Evolutionary conservation across 2,888 invertebrate species (phyloP).

Genomic region (Lamproptera curius): DNA sequence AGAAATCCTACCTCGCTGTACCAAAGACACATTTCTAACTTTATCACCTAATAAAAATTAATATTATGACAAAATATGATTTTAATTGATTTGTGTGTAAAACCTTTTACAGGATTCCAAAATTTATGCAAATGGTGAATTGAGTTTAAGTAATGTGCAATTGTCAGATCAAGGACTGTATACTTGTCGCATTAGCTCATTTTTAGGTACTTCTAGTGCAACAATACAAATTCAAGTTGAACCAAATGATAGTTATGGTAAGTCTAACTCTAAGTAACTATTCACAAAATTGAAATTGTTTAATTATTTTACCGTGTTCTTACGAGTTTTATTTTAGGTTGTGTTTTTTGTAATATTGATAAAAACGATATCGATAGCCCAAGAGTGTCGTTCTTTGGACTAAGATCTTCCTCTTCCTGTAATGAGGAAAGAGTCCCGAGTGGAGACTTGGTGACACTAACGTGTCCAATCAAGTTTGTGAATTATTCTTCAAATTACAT

Average conservation of each 20-base stretch:
- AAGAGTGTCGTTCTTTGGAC: slow-evolving; percentile 34
- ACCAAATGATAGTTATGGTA: too few species aligned
- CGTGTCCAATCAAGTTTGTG: slow-evolving; percentile 36
- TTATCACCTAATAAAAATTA: too few species aligned
- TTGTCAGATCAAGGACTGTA: slow-evolving; percentile 41
- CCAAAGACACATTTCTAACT: neutral
- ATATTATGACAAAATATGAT: neutral
- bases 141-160: slow-evolving; percentile 31
- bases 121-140: slow-evolving; percentile 27
- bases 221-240: slow-evolving; percentile 37
- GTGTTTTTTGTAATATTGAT: too few species aligned
- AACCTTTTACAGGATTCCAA: slow-evolving; percentile 34
- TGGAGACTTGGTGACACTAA: slow-evolving; percentile 28
- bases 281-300: too few species aligned
- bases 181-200: slow-evolving; percentile 44
- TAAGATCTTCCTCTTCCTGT: slow-evolving; percentile 23
- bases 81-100: neutral
- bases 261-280: too few species aligned
- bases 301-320: too few species aligned
- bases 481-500: slow-evolving; percentile 25
- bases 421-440: slow-evolving; percentile 35
- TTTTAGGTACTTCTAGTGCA: slow-evolving; percentile 28
- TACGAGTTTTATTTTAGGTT: too few species aligned
- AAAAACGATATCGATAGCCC: too few species aligned
- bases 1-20: neutral